Base-by-base conservation (phyloP, 2,113 vertebrate species). In the Heterotis niloticus region DNA sequence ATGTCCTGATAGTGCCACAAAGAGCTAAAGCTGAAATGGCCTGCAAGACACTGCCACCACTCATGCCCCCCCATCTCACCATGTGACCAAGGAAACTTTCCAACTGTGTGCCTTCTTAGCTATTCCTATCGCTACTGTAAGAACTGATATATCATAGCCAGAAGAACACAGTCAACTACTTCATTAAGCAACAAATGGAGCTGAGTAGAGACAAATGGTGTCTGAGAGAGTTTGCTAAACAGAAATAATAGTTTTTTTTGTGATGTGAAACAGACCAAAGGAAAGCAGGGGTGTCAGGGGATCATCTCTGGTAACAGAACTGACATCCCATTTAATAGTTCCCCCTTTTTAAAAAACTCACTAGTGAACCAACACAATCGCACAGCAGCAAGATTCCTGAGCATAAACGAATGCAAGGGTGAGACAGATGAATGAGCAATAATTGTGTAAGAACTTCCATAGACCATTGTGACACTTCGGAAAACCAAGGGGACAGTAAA, bases 51-150 rank as follows among this genome's bases (percentile, higher is more conserved):
- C 65, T 20, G 26, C 74, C 57, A 66, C 81, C 85, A 85, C 78
- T 82, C 71, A 72, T 83, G 75, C 72, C 77, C 78, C 69, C 10
- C 73, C 73, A 70, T 75, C 77, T 82, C 76, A 56, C 76, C 28
- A 72, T 72, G 69, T 26, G n/a, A 23, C 17, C 24, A 57, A 54
- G 4, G 57, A n/a, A 74, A 74, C 17, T 11, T 73, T 73, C 71
- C 13, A 5, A 65, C 80, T 80, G 18, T 82, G 28, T 78, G 78
- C 60, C 68, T 76, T 67, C 60, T 79, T 78, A 82, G 75, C 68
- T 83, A 81, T 54, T 83, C 87, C 82, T 87, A 54, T 80, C 77
- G 83, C 75, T 66, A 23, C 57, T 64, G 11, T 62, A 69, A 71
- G 54, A 81, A 59, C 76, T 87, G 29, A 74, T 67, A 77, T 77